Evolutionary conservation across 2,113 vertebrate genomes (phyloP).

Genomic region (Climacteris rufus): DNA sequence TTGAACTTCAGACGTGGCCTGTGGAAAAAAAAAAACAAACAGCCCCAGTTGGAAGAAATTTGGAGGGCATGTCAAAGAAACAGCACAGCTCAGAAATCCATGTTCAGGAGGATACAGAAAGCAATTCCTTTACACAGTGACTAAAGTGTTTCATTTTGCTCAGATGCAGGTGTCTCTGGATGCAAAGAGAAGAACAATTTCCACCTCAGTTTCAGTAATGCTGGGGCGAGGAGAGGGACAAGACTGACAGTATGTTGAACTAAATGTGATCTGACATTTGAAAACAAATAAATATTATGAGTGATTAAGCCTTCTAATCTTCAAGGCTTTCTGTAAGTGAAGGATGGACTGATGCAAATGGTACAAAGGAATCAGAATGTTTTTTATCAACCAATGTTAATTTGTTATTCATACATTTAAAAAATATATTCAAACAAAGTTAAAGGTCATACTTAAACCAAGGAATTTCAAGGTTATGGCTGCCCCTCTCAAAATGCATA

Average conservation of each 20-base stretch:
- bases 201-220: neutral
- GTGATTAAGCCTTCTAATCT: conserved; percentile 70
- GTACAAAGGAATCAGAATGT: conserved; percentile 63
- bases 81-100: neutral
- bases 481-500: conserved; percentile 51
- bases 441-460: conserved; percentile 73
- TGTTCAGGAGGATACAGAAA: neutral
- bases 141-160: neutral
- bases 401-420: conserved; percentile 66
- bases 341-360: conserved; percentile 62
- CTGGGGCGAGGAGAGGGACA: accelerated
- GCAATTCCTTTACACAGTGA: neutral
- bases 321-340: conserved; percentile 65
- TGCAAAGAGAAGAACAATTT: neutral
- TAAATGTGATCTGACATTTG: conserved; percentile 70
- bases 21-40: conserved; percentile 28
- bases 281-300: conserved; percentile 72
- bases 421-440: conserved; percentile 70
- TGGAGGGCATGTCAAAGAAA: neutral
- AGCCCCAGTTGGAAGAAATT: neutral
- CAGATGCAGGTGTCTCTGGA: neutral
- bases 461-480: conserved; percentile 59
- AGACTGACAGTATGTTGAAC: conserved; percentile 48
- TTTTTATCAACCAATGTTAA: conserved; percentile 62
- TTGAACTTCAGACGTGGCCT: conserved; percentile 91